Conservation (phyloP, 2,113 vertebrate genomes). For the Megatriorchis doriae region DNA sequence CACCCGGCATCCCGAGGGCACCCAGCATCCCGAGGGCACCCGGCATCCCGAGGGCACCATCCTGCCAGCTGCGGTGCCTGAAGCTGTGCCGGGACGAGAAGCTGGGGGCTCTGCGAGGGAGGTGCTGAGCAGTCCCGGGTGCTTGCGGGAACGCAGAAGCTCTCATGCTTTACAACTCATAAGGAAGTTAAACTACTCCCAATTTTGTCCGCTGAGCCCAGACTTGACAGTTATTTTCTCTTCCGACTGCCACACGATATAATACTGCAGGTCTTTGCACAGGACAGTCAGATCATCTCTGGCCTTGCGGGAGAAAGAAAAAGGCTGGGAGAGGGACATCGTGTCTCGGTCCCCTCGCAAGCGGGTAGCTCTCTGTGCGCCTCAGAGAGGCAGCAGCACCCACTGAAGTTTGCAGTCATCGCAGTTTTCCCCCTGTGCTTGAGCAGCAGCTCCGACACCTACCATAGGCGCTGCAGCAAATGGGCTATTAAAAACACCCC, state of each 20-base stretch:
- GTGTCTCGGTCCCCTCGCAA: not conserved
- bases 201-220: too few relatives aligned
- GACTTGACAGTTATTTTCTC: not conserved
- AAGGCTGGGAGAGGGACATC: not conserved
- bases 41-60: not conserved
- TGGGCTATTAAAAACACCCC: accelerated
- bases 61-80: not conserved
- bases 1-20: accelerated
- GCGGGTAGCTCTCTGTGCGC: too few relatives aligned
- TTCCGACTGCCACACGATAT: too few relatives aligned
- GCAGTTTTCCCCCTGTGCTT: not conserved
- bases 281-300: not conserved
- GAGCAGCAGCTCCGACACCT: not conserved
- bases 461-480: not conserved
- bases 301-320: not conserved
- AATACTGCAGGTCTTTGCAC: too few relatives aligned
- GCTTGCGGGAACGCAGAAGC: not conserved
- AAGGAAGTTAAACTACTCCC: not conserved
- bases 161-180: too few relatives aligned
- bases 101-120: not conserved
- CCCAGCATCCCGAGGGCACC: too few relatives aligned
- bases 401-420: not conserved
- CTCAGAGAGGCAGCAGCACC: not conserved
- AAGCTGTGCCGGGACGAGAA: not conserved
- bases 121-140: not conserved